phyloP scores from a whole-genome alignment of 2,797 vertebrate genomes.

The Zenarchopterus dispar region DNA sequence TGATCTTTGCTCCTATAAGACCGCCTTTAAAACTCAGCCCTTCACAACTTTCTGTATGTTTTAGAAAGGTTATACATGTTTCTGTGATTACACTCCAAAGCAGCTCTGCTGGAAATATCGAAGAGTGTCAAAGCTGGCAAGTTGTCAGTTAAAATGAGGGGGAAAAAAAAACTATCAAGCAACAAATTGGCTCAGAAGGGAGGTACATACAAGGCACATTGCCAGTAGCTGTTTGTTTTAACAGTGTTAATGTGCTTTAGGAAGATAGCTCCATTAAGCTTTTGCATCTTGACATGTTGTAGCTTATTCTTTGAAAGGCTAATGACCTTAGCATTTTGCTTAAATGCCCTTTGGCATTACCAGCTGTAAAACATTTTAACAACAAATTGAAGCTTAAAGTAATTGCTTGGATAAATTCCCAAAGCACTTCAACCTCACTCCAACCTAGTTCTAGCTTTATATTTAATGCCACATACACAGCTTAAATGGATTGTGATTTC shows the following conservation, averaged over 20 bases:
- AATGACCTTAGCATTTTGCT: conserved; percentile 69
- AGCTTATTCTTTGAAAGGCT: conserved; percentile 54
- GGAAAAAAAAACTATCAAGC: conserved; percentile 34
- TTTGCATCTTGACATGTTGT: conserved; percentile 56
- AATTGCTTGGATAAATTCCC: conserved; percentile 73
- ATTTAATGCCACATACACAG: conserved; percentile 58
- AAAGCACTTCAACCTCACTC: conserved; percentile 57
- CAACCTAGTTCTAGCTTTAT: conserved; percentile 47
- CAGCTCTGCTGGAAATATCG: conserved; percentile 32
- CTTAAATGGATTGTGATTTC: conserved; percentile 41
- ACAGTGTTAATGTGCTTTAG: conserved; percentile 54
- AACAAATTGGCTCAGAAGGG: conserved; percentile 31
- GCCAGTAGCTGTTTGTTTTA: conserved; percentile 64
- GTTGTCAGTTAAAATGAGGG: conserved; percentile 34
- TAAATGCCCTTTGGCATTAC: conserved; percentile 59
- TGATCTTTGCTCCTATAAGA: conserved; percentile 32
- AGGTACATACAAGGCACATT: conserved; percentile 21
- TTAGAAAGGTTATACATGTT: conserved; percentile 25
- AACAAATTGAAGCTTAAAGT: conserved; percentile 69
- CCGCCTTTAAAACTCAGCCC: conserved; percentile 30
- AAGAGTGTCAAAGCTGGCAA: conserved; percentile 19
- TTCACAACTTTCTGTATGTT: conserved; percentile 28
- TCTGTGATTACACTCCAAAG: conserved; percentile 42
- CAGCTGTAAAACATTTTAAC: conserved; percentile 70
- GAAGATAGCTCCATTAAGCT: conserved; percentile 61